Conservation (phyloP, 1,140 invertebrate genomes). For the Anagrus nilaparvatae region DNA sequence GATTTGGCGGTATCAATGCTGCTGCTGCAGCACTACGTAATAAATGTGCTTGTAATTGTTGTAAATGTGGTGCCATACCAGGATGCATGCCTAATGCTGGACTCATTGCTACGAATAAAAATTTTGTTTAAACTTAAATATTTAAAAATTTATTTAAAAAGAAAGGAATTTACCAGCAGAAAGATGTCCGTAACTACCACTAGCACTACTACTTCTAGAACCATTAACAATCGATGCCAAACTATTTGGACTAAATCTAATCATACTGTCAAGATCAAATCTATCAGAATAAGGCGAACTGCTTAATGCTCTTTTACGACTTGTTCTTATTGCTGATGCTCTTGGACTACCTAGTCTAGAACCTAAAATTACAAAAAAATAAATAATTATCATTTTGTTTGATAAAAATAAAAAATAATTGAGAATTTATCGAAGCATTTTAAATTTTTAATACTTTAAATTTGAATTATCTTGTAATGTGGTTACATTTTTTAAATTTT, state of each 20-base stretch:
- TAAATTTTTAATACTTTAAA: too few relatives aligned
- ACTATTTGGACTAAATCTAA: constrained; percentile 89
- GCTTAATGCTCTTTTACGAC: constrained; percentile 82
- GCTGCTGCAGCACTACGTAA: constrained; percentile 50
- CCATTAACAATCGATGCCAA: constrained; percentile 84
- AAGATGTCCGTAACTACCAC: constrained; percentile 88
- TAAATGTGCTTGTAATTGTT: constrained; percentile 67
- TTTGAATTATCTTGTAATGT: too few relatives aligned
- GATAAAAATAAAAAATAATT: too few relatives aligned
- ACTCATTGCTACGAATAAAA: constrained; percentile 42
- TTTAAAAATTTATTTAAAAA: constrained; percentile 17
- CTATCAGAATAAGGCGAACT: constrained; percentile 92
- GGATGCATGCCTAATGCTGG: constrained; percentile 59
- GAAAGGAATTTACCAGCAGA: constrained; percentile 59
- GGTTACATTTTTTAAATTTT: too few relatives aligned
- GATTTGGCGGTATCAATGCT: constrained; percentile 43
- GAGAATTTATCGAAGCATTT: too few relatives aligned
- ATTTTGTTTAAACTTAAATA: not conserved
- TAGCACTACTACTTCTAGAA: constrained; percentile 72
- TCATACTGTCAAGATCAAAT: constrained; percentile 89
- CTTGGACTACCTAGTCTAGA: constrained; percentile 61
- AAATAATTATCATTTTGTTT: too few relatives aligned
- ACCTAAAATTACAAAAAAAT: constrained; percentile 36
- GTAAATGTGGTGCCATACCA: constrained; percentile 55
- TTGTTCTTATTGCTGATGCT: constrained; percentile 53